These are phyloP conservation scores for Callimico goeldii DNA, from an alignment of 2,797 vertebrate genomes.

Conservation along the genomic window DNA sequence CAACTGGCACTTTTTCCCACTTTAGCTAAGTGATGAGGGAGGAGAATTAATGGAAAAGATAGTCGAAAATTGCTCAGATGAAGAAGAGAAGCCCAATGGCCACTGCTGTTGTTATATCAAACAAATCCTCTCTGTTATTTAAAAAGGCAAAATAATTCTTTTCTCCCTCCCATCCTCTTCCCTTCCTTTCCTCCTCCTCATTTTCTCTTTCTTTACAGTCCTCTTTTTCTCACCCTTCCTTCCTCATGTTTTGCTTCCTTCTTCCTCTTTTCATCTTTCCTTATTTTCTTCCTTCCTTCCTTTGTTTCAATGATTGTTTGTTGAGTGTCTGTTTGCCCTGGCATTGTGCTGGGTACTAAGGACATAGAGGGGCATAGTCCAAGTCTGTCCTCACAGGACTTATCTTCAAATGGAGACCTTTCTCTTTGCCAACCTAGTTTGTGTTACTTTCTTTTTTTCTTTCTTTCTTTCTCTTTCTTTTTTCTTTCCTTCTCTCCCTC, in stretches of 20 bases:
- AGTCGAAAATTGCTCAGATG: not conserved
- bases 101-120: not conserved
- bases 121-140: not conserved
- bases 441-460: not conserved
- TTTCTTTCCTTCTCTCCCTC: too few relatives aligned
- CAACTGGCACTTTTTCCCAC: not conserved
- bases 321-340: not conserved
- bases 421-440: not conserved
- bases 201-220: not conserved
- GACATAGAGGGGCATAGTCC: not conserved
- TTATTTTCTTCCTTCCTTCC: not conserved
- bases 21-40: not conserved
- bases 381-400: not conserved
- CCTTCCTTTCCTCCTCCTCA: too few relatives aligned
- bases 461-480: too few relatives aligned
- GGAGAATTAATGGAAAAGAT: not conserved
- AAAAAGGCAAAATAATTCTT: not conserved
- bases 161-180: not conserved
- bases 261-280: not conserved
- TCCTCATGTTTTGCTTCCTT: not conserved
- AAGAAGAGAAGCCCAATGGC: not conserved
- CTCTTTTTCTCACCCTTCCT: not conserved
- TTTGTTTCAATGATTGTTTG: not conserved
- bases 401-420: not conserved
- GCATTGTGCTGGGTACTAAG: not conserved